Conservation (phyloP, 2,888 invertebrate genomes). For the Sarcophaga subvicina region DNA sequence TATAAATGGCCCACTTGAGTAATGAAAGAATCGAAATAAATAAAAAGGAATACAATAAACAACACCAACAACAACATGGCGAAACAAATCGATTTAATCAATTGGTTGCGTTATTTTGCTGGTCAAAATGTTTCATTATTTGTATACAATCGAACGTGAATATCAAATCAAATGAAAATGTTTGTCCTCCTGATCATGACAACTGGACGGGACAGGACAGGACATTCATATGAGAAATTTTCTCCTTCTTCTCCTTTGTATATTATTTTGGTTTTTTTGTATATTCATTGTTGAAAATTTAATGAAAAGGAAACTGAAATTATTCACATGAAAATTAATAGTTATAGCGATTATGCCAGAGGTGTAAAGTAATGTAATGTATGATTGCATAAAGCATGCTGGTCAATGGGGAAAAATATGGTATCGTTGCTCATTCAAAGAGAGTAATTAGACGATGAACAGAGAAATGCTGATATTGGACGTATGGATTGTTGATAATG, state of each 20-base stretch:
- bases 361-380: not conserved
- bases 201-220: no score
- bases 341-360: not conserved
- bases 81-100: constrained; percentile 75
- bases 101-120: constrained; percentile 76
- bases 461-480: no score
- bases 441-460: no score
- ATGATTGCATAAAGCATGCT: no score
- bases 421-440: no score
- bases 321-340: constrained; percentile 35
- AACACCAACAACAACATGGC: constrained; percentile 49
- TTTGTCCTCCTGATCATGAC: constrained; percentile 12
- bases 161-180: constrained; percentile 17
- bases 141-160: constrained; percentile 54
- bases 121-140: constrained; percentile 73
- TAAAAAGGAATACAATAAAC: not conserved
- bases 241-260: no score
- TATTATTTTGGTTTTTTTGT: constrained; percentile 5
- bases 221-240: not conserved
- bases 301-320: constrained; percentile 52
- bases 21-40: constrained; percentile 27
- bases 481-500: no score
- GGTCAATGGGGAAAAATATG: no score
- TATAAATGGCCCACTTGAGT: constrained; percentile 45
- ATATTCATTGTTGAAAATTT: constrained; percentile 4